Conservation (phyloP, 1,140 invertebrate species). For the Calliopsis andreniformis region DNA sequence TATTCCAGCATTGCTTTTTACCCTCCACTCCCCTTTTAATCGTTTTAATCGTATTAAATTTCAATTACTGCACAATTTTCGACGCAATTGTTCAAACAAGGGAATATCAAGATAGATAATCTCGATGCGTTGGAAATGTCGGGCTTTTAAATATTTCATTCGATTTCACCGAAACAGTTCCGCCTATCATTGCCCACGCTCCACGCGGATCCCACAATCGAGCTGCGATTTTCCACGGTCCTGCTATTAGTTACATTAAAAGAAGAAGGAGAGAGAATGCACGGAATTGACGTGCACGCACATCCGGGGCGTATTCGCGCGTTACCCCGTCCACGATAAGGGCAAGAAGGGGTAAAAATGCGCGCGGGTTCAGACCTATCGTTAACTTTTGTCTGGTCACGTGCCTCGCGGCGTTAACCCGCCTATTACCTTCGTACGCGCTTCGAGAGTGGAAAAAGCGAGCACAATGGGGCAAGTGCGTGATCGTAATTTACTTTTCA, state of each 20-base stretch:
- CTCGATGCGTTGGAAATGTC: no score
- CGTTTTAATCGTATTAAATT: not conserved
- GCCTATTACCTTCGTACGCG: constrained; percentile 64
- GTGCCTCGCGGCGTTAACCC: constrained; percentile 71
- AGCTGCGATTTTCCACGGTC: constrained; percentile 3
- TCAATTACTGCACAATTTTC: not conserved
- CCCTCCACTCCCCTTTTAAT: no score
- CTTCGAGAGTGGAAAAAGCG: constrained; percentile 33
- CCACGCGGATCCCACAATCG: not conserved
- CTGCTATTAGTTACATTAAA: constrained; percentile 8
- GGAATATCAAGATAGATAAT: not conserved
- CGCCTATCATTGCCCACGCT: not conserved
- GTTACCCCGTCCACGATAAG: constrained; percentile 10
- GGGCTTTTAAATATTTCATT: not conserved
- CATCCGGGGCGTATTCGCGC: constrained; percentile 58
- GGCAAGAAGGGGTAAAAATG: constrained; percentile 57
- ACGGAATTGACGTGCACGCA: constrained; percentile 43
- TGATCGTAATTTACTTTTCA: constrained; percentile 71
- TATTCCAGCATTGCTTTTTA: no score
- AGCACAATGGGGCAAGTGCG: constrained; percentile 44
- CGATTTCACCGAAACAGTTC: not conserved
- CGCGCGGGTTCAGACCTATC: constrained; percentile 64
- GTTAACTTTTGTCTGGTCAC: constrained; percentile 75
- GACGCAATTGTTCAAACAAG: not conserved
- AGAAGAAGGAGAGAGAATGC: constrained; percentile 14